Base-by-base conservation (phyloP, 1,140 invertebrate genomes). In the Cydia fagiglandana region DNA sequence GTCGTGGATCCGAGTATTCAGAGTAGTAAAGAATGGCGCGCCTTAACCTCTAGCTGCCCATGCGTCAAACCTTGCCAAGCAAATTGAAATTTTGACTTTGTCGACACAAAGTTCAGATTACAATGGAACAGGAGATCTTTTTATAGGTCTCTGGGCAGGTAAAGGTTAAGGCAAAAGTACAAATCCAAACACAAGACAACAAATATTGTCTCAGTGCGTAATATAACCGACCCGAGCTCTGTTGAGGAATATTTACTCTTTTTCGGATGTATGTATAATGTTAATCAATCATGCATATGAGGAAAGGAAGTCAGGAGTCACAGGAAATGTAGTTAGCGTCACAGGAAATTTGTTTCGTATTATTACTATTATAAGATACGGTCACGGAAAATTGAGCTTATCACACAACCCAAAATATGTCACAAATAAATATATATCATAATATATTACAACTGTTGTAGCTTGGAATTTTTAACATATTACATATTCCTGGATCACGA, bases 171-270 rank as follows among this genome's bases (percentile, higher is more conserved):
- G n/a, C n/a, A n/a, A n/a, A n/a, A n/a, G n/a, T n/a, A n/a, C n/a
- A n/a, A n/a, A n/a, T n/a, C n/a, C n/a, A n/a, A n/a, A n/a, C n/a
- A n/a, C n/a, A n/a, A n/a, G n/a, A n/a, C n/a, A n/a, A n/a, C 66
- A 70, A 70, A 70, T 70, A 70, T 70, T 70, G 66, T 70, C 66
- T 70, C 66, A 12, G 38, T 38, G 9, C 66, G 66, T 45, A 70
- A 70, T 70, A 45, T 70, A 41, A 70, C 66, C 30, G 24, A 38
- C 64, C 15, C 66, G 17, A 34, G 64, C 30, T 68, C 64, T 7
- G 20, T 64, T 68, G 13, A 15, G 34, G 13, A 15, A n/a, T 68
- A 70, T 70, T 70, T 70, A 45, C 10, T 17, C 5, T 38, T 9
- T 70, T 17, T 38, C 17, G 66, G 9, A 34, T n/a, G 30, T 30